phyloP scores from a whole-genome alignment of 2,113 vertebrate genomes.

The Hydropotes inermis region DNA sequence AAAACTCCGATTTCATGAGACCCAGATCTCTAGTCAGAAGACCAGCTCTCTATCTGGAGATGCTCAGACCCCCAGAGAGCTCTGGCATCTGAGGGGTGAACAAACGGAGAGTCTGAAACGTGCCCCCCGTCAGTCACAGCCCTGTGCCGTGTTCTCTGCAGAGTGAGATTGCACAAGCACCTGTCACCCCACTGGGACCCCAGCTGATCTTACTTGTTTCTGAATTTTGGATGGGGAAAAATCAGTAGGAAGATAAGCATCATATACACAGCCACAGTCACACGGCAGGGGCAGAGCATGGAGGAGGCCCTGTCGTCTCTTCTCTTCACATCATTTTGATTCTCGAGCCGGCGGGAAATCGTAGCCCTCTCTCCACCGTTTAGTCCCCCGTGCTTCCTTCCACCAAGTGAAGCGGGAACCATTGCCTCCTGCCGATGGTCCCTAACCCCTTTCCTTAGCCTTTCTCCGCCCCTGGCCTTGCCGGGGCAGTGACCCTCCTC shows the following conservation, averaged over 20 bases:
- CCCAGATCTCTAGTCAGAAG: not conserved
- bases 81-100: not conserved
- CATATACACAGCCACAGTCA: not conserved
- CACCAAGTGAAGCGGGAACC: not conserved
- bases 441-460: not conserved
- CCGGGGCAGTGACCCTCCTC: not conserved
- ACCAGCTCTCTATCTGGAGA: not conserved
- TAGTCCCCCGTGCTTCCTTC: not conserved
- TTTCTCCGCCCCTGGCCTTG: fast-evolving
- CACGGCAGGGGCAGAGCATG: not conserved
- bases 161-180: not conserved
- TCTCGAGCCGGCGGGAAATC: not conserved
- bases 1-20: not conserved
- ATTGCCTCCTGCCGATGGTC: not conserved
- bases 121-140: not conserved
- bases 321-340: not conserved
- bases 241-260: slow-evolving; percentile 37
- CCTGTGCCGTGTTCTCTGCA: not conserved
- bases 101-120: no score
- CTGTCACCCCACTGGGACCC: not conserved
- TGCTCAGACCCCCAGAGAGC: not conserved
- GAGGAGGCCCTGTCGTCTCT: not conserved
- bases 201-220: slow-evolving; percentile 19
- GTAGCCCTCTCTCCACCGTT: not conserved
- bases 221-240: slow-evolving; percentile 51